phyloP scores from a whole-genome alignment of 2,888 invertebrate species.

The Marasmarcha lunaedactyla region DNA sequence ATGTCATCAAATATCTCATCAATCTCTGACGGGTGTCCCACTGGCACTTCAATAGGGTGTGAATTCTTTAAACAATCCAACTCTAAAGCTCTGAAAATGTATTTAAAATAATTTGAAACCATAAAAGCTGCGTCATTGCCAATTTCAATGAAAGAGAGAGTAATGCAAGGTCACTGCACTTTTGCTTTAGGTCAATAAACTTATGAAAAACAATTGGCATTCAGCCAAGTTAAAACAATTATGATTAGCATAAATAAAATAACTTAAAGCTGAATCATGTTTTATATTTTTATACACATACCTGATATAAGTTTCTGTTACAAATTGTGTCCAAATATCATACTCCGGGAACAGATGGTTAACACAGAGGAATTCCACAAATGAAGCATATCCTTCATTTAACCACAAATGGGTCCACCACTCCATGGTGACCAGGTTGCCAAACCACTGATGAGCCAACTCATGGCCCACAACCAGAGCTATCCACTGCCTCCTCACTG shows the following conservation, averaged over 20 bases:
- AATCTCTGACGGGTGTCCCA: conserved; percentile 93
- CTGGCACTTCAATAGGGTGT: conserved; percentile 96
- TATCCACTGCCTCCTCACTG: conserved; percentile 85
- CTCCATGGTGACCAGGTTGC: conserved; percentile 97
- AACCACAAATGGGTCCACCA: conserved; percentile 98
- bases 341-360: conserved; percentile 94
- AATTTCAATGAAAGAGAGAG: no score
- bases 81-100: conserved; percentile 76
- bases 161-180: no score
- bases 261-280: no score
- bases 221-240: background rate
- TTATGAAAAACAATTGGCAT: background rate
- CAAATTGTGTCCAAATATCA: conserved; percentile 97
- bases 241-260: background rate
- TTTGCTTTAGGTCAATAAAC: conserved; percentile 1
- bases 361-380: conserved; percentile 95
- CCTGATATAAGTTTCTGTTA: conserved; percentile 86
- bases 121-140: background rate
- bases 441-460: conserved; percentile 98
- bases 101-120: background rate
- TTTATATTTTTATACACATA: conserved; percentile 19
- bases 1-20: conserved; percentile 99
- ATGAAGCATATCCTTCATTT: conserved; percentile 96
- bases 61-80: conserved; percentile 91
- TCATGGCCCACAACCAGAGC: conserved; percentile 93